Percentiles rank a stretch among this genome's conserved stretches.
These are phyloP conservation scores for Protula sp. DNA, from an alignment of 2,888 invertebrate genomes.

Conservation along the genomic window DNA sequence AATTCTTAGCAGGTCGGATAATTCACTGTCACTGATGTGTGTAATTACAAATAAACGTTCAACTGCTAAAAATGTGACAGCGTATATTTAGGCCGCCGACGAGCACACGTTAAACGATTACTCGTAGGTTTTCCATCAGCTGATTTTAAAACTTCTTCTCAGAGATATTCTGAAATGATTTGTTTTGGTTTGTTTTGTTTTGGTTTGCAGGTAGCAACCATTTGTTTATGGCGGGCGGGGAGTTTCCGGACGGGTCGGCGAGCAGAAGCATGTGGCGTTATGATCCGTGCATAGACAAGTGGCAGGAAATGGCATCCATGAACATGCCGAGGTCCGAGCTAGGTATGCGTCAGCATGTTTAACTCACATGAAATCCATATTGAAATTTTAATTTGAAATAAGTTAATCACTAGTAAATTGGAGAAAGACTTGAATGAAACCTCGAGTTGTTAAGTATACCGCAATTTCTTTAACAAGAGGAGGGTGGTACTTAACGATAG, in stretches of 20 bases:
- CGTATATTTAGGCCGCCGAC: too few relatives aligned
- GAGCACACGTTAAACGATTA: too few relatives aligned
- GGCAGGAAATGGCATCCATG: slow-evolving; percentile 58
- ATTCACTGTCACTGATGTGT: too few relatives aligned
- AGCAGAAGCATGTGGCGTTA: slow-evolving; percentile 56
- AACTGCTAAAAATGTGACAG: too few relatives aligned
- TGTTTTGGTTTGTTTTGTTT: too few relatives aligned
- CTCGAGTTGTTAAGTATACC: background rate
- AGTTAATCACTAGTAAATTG: too few relatives aligned
- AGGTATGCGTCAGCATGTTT: slow-evolving; percentile 36
- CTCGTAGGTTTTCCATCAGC: too few relatives aligned
- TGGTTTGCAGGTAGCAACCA: slow-evolving; percentile 48
- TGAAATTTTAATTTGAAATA: background rate
- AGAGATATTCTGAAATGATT: too few relatives aligned
- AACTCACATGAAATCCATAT: background rate
- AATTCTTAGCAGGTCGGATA: background rate
- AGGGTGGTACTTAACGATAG: too few relatives aligned
- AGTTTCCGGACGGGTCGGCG: slow-evolving; percentile 58
- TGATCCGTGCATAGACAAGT: slow-evolving; percentile 55
- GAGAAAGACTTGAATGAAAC: background rate
- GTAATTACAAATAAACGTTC: too few relatives aligned
- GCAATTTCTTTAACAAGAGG: too few relatives aligned
- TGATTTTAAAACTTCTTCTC: too few relatives aligned
- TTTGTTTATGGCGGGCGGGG: slow-evolving; percentile 57
- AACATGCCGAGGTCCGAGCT: slow-evolving; percentile 55